A percentile compares a stretch with the other conserved stretches of the same genome.
Evolutionary conservation across 2,888 invertebrate genomes (phyloP).

Genomic region (Lissocephala sabroskyi): DNA sequence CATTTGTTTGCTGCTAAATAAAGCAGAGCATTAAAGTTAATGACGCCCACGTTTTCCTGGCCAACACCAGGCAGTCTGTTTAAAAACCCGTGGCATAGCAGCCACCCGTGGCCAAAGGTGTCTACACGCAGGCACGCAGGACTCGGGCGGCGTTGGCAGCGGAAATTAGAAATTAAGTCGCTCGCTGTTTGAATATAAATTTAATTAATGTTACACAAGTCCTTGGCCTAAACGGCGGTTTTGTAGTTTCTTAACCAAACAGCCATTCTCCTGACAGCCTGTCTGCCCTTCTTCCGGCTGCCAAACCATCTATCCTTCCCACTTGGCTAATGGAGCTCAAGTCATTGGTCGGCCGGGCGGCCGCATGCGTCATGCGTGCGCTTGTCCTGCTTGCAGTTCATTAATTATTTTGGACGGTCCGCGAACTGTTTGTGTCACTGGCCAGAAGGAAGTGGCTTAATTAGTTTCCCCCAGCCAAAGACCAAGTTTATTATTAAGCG

Average conservation of each 20-base stretch:
- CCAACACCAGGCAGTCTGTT: constrained; percentile 47
- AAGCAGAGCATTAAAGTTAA: constrained; percentile 62
- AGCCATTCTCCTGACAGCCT: constrained; percentile 36
- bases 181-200: constrained; percentile 65
- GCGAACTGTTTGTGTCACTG: constrained; percentile 24
- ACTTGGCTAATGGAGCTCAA: constrained; percentile 5
- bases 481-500: constrained; percentile 53
- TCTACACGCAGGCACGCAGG: constrained; percentile 1
- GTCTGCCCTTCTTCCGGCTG: constrained; percentile 56
- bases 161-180: constrained; percentile 65
- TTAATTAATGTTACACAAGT: constrained; percentile 65
- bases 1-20: constrained; percentile 63
- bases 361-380: constrained; percentile 46
- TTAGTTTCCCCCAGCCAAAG: constrained; percentile 44
- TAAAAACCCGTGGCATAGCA: constrained; percentile 41
- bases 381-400: constrained; percentile 43
- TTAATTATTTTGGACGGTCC: constrained; percentile 44
- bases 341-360: constrained; percentile 2
- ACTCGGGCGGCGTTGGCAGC: constrained; percentile 29
- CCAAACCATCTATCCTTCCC: constrained; percentile 32
- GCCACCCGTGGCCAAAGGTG: constrained; percentile 35
- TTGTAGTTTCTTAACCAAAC: no score
- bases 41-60: constrained; percentile 41
- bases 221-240: no score
- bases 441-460: constrained; percentile 48